Conservation (phyloP, 2,797 vertebrate genomes). For the Craterocephalus amniculus region DNA sequence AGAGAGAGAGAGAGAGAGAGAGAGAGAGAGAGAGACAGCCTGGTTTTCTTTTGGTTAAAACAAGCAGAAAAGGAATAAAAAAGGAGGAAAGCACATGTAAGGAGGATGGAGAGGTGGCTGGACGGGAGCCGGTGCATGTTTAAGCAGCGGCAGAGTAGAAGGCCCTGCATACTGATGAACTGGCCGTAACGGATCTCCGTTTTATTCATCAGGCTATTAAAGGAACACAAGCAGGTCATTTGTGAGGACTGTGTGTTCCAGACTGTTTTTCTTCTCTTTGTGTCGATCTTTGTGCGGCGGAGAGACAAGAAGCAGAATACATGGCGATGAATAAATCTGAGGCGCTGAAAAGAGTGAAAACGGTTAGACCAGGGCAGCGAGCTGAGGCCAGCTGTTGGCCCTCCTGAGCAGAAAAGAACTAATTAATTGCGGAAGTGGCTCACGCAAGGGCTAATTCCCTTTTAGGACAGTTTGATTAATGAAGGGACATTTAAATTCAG, state of each 20-base stretch:
- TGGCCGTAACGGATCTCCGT: slow-evolving; percentile 62
- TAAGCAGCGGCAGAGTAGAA: slow-evolving; percentile 44
- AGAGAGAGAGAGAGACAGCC: too few species aligned
- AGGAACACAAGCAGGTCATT: slow-evolving; percentile 68
- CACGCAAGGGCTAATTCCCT: slow-evolving; percentile 56
- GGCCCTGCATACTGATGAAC: slow-evolving; percentile 74
- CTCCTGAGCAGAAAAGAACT: slow-evolving; percentile 58
- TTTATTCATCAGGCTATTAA: slow-evolving; percentile 78
- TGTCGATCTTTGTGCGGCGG: slow-evolving; percentile 36
- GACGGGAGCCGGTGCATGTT: slow-evolving; percentile 36
- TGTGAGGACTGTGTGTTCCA: slow-evolving; percentile 72
- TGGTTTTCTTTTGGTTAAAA: slow-evolving; percentile 47
- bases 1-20: too few species aligned
- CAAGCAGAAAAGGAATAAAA: slow-evolving; percentile 17
- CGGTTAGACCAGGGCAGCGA: slow-evolving; percentile 52
- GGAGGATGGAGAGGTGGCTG: slow-evolving; percentile 34
- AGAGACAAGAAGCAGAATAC: slow-evolving; percentile 59
- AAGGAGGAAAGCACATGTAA: slow-evolving; percentile 21
- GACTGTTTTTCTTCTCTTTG: slow-evolving; percentile 63
- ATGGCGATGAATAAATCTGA: slow-evolving; percentile 66
- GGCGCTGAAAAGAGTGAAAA: slow-evolving; percentile 58
- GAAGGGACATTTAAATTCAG: slow-evolving; percentile 55
- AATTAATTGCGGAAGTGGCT: slow-evolving; percentile 72
- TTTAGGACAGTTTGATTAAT: slow-evolving; percentile 69
- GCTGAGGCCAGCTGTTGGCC: slow-evolving; percentile 70